Conservation (phyloP, 2,113 vertebrate species). For the Melanotaenia duboulayi region DNA sequence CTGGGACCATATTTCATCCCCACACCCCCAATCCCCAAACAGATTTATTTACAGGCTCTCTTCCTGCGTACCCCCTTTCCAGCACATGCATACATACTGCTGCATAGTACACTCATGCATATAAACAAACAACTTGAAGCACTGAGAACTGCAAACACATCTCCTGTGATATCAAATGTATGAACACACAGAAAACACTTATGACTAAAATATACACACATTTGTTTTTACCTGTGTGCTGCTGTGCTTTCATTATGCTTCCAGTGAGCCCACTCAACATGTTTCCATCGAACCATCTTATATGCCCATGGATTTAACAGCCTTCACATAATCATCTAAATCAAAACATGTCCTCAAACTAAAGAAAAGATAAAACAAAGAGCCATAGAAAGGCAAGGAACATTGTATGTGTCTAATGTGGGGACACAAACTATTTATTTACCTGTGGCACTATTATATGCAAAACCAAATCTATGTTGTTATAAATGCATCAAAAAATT, state of each 20-base stretch:
- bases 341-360: conserved; percentile 6
- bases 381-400: conserved; percentile 9
- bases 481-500: background rate
- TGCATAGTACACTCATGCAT: conserved; percentile 36
- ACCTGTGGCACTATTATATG: too few species aligned
- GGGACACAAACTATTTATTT: background rate
- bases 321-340: conserved; percentile 43
- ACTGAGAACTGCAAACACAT: conserved; percentile 41
- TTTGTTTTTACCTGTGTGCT: conserved; percentile 10
- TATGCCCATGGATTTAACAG: conserved; percentile 27
- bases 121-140: conserved; percentile 43
- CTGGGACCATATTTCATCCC: conserved; percentile 85
- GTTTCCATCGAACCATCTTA: conserved; percentile 3
- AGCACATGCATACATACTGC: conserved; percentile 55
- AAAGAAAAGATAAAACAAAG: conserved; percentile 24
- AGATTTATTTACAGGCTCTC: conserved; percentile 85
- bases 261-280: conserved; percentile 33
- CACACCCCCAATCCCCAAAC: conserved; percentile 84
- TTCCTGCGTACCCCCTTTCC: conserved; percentile 65
- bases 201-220: conserved; percentile 12
- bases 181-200: conserved; percentile 51
- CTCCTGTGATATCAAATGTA: conserved; percentile 52
- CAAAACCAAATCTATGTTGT: background rate
- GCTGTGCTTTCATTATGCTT: conserved; percentile 17
- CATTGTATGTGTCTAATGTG: conserved; percentile 2